A percentile compares a stretch with the other conserved stretches of the same genome.
These are phyloP conservation scores for Acyrthosiphon pisum DNA, from an alignment of 1,140 invertebrate genomes.

Conservation along the genomic window DNA sequence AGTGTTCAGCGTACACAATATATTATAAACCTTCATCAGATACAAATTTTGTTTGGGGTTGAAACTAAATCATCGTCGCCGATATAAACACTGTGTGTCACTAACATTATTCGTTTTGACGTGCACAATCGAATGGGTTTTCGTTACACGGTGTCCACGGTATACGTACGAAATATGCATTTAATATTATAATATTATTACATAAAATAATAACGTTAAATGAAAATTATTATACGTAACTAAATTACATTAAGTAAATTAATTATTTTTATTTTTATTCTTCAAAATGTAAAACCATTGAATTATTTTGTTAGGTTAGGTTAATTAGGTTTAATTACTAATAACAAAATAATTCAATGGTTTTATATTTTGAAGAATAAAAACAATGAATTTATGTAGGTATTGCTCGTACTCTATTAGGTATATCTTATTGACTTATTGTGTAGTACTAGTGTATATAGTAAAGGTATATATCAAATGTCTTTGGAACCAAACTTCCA, in stretches of 20 bases:
- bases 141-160: not conserved
- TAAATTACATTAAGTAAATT: not conserved
- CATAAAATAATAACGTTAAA: not conserved
- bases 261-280: not conserved
- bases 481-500: too few species aligned
- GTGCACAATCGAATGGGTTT: not conserved
- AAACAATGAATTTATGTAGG: too few species aligned
- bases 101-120: not conserved
- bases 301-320: not conserved
- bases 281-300: not conserved
- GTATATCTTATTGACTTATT: too few species aligned
- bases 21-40: not conserved
- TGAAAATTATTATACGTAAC: not conserved
- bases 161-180: not conserved
- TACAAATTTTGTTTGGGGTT: slow-evolving; percentile 28
- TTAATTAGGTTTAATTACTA: too few species aligned
- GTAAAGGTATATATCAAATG: too few species aligned
- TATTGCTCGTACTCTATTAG: too few species aligned
- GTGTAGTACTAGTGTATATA: too few species aligned
- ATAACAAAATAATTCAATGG: too few species aligned
- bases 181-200: too few species aligned
- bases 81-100: slow-evolving; percentile 1
- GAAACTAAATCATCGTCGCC: not conserved
- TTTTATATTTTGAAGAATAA: too few species aligned
- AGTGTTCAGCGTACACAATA: slow-evolving; percentile 25